Evolutionary conservation across 1,140 invertebrate genomes (phyloP).

Genomic region (Anastrepha ludens): DNA sequence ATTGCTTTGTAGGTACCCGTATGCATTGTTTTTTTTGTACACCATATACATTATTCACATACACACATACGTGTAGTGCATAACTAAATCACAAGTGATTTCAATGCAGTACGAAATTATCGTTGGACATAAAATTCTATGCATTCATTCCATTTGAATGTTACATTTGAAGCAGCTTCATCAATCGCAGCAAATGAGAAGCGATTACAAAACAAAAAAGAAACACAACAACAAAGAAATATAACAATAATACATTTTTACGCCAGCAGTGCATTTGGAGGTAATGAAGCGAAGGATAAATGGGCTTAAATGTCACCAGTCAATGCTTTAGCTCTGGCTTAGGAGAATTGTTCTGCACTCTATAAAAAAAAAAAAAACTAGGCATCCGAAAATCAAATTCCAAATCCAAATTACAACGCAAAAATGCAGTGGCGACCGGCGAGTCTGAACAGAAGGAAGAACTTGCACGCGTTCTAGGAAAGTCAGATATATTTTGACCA

Average conservation of each 20-base stretch:
- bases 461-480: too few relatives aligned
- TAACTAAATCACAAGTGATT: not conserved
- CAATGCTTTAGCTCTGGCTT: not conserved
- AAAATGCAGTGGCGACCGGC: too few relatives aligned
- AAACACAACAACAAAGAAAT: not conserved
- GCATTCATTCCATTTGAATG: constrained; percentile 11
- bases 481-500: too few relatives aligned
- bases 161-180: not conserved
- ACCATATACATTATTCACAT: not conserved
- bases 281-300: constrained; percentile 39
- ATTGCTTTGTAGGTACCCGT: not conserved
- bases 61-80: too few relatives aligned
- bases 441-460: too few relatives aligned
- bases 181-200: constrained; percentile 31
- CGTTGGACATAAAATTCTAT: constrained; percentile 6
- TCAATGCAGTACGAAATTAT: too few relatives aligned
- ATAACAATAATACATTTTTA: not conserved
- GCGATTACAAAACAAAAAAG: not conserved
- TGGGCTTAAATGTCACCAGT: not conserved
- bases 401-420: too few relatives aligned
- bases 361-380: not conserved
- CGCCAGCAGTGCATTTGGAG: not conserved
- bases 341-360: not conserved
- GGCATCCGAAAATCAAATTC: too few relatives aligned
- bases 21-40: not conserved